Percentiles rank a stretch among this genome's conserved stretches.
These are phyloP conservation scores for Cheilinus undulatus DNA, from an alignment of 2,113 vertebrate species.

Conservation along the genomic window DNA sequence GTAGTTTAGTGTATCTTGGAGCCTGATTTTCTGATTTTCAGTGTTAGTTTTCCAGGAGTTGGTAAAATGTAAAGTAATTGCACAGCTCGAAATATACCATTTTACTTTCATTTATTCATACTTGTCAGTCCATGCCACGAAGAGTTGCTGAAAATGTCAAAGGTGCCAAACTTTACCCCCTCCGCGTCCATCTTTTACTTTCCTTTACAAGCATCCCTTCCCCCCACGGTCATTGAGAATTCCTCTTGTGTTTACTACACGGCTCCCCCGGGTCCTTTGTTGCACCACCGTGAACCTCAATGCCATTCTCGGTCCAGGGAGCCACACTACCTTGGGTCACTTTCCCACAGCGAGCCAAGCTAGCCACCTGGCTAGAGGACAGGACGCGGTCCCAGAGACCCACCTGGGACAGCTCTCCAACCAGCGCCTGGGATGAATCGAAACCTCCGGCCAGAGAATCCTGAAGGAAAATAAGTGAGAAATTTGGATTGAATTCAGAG, in stretches of 20 bases:
- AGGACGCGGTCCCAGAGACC: constrained; percentile 93
- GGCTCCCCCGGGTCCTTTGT: constrained; percentile 87
- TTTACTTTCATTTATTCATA: constrained; percentile 7
- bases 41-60: neutral
- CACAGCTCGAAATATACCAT: no score
- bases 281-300: constrained; percentile 91
- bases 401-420: constrained; percentile 95
- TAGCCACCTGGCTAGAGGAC: constrained; percentile 86
- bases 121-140: constrained; percentile 18
- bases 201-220: neutral
- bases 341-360: constrained; percentile 89
- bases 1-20: neutral
- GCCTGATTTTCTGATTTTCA: no score
- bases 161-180: neutral
- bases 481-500: neutral
- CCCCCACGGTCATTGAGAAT: constrained; percentile 69
- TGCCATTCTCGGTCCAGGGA: constrained; percentile 89
- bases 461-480: constrained; percentile 58
- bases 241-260: constrained; percentile 87
- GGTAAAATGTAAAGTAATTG: neutral
- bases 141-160: constrained; percentile 11
- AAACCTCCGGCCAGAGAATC: constrained; percentile 91
- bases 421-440: constrained; percentile 93
- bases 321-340: constrained; percentile 88
- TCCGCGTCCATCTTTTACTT: no score